Conservation (phyloP, 2,797 vertebrate genomes). For the Gambelia wislizenii region DNA sequence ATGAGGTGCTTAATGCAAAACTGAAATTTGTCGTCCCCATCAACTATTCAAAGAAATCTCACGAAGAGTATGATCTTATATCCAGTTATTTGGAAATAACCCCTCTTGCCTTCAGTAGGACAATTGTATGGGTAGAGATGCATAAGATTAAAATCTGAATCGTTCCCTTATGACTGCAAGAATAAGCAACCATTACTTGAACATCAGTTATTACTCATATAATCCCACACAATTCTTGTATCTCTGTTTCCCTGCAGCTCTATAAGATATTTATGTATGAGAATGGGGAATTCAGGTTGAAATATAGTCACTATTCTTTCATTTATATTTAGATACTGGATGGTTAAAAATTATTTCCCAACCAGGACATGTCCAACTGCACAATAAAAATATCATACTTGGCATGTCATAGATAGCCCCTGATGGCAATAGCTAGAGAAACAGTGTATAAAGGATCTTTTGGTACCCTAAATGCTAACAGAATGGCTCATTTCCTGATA, state of each 20-base stretch:
- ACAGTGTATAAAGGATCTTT: too few species aligned
- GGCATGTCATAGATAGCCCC: not conserved
- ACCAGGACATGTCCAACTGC: not conserved
- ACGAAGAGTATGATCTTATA: not conserved
- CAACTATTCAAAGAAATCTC: slow-evolving; percentile 42
- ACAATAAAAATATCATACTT: not conserved
- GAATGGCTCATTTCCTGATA: too few species aligned
- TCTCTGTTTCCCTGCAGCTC: not conserved
- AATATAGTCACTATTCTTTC: not conserved
- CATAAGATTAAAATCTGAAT: not conserved
- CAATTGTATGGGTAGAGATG: not conserved
- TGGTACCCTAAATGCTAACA: not conserved
- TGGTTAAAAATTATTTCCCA: not conserved
- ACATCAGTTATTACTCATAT: not conserved
- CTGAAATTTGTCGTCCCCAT: slow-evolving; percentile 51
- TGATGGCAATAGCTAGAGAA: not conserved
- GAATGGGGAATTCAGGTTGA: not conserved
- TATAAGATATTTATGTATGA: not conserved
- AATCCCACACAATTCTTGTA: not conserved
- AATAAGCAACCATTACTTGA: not conserved
- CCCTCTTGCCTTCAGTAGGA: not conserved
- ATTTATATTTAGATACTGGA: not conserved
- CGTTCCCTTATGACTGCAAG: slow-evolving; percentile 42
- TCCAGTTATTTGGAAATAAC: not conserved
- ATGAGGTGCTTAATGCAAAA: slow-evolving; percentile 26